Base-by-base conservation (phyloP, 2,113 vertebrate genomes). In the Corvus cornix region DNA sequence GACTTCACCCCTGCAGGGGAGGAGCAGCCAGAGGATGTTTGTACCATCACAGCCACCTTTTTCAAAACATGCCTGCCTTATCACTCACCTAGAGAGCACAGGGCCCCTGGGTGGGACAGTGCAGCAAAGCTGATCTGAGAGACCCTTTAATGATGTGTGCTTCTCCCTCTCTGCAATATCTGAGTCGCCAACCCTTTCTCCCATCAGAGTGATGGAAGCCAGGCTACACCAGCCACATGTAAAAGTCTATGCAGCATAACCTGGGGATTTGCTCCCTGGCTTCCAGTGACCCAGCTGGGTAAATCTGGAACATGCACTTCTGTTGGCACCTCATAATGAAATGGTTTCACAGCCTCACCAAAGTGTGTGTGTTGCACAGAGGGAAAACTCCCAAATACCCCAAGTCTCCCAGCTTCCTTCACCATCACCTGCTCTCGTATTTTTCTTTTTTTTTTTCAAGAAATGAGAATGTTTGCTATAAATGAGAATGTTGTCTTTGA, bases 131-230 rank as follows among this genome's bases (percentile, higher is more conserved):
- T 82, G 37, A 9, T 37, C 41, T 19, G 33, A 76, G 66, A 46
- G 17, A 41, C 18, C 10, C 9, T 41, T 59, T 66, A 56, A 22
- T 0, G 2, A 20, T 0, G 0, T 43, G 35, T 83, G 15, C 60
- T 66, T 58, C 68, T 84, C 9, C 37, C 78, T 64, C 60, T 63
- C 62, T 44, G 21, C 35, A 73, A 7, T 9, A 48, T 35, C 27
- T 41, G 44, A 43, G 44, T 43, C 0, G 0, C 31, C 41, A 76
- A 6, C 16, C 5, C 31, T 56, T 85, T 69, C 35, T 68, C 10
- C 51, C 27, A 24, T 5, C 31, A 14, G 46, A 63, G 58, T 24
- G 44, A 16, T 72, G 44, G 83, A 35, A 85, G 43, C 26, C 43
- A 44, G 39, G 9, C 5, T 55, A 28, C 66, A 30, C 26, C 30